Evolutionary conservation across 2,113 vertebrate species (phyloP), one percentile per base, ranked within the genome.

Genomic region (Corythaeola cristata): DNA sequence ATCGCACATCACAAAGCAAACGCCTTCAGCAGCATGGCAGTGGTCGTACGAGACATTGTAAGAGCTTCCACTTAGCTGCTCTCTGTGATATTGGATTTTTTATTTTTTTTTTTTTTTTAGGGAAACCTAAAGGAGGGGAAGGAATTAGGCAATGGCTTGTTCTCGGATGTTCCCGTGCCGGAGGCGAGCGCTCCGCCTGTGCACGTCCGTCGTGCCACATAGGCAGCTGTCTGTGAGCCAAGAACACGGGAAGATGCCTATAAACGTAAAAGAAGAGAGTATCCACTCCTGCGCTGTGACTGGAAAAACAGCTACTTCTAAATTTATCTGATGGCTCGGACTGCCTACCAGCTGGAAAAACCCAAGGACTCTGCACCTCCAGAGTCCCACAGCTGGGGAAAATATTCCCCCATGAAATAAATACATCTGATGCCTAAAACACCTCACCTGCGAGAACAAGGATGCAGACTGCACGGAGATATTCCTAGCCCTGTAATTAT

Each of bases 301-400:
- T 96, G 96, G 90, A 96, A 95, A 96, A 94, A 63, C 71, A 86
- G 74, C 75, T 91, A 56, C 73, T 88, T 37, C 91, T 93, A 22
- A 86, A 50, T 93, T 85, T 79, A 8, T 82, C 91, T 85, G 72
- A 64, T 12, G 20, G 75, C 71, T 23, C 14, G 45, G 32, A 33
- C 82, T 79, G 88, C 66, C 75, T 66, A 74, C 20, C 32, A 17
- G 80, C 91, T 91, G 93, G 68, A 93, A 95, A 96, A 95, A 69
- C 59, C 78, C 4, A 0, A 56, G 53, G 75, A 60, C 20, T 76
- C 85, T 55, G 72, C 85, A 63, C 26, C 59, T 96, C 93, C 85
- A 44, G 72, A 80, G 64, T 93, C 66, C 59, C 58, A 32, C 91
- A 94, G 76, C 92, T 82, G 85, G 64, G 89, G 75, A 78, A 37